Conservation (phyloP, 1,140 invertebrate species). For the Babylonia areolata region DNA sequence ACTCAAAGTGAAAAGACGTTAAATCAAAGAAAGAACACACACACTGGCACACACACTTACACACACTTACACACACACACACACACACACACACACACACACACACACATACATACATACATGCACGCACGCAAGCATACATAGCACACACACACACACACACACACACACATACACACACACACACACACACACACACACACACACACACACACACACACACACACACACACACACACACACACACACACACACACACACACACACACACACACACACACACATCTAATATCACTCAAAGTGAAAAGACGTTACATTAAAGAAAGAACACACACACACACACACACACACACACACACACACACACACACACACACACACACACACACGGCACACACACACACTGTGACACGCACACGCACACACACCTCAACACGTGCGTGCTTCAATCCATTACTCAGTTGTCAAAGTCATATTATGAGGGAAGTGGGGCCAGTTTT, state of each 20-base stretch:
- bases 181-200: background rate
- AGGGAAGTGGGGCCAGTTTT: too few species aligned
- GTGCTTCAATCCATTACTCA: too few species aligned
- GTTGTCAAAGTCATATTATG: too few species aligned
- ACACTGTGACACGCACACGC: too few species aligned
- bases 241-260: background rate
- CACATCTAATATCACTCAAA: too few species aligned
- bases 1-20: background rate
- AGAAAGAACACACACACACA: too few species aligned
- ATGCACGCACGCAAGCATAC: background rate
- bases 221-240: conserved; percentile 11
- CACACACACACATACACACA: background rate
- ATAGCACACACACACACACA: background rate
- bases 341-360: too few species aligned
- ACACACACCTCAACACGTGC: too few species aligned
- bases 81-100: background rate
- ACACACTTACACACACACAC: background rate
- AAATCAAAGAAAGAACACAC: background rate
- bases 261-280: too few species aligned
- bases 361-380: too few species aligned
- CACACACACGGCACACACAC: too few species aligned
- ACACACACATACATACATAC: background rate
- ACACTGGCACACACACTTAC: background rate
- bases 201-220: conserved; percentile 2
- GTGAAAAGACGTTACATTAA: too few species aligned